phyloP scores from a whole-genome alignment of 2,113 vertebrate genomes.

The Hydrolagus affinis region DNA sequence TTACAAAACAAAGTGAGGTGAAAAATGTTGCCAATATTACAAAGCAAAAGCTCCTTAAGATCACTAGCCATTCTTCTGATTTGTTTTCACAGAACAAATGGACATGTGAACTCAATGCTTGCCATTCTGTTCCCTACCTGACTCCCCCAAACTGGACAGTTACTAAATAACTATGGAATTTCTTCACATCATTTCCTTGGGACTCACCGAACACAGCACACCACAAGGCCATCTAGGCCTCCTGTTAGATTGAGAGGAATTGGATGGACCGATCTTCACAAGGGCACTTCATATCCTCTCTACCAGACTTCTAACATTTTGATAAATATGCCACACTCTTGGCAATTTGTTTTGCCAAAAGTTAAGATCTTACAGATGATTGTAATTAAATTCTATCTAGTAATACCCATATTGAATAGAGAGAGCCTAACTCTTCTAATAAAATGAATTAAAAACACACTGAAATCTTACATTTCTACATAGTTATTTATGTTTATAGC shows the following conservation, averaged over 20 bases:
- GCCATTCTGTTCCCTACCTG: no score
- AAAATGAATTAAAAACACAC: slow-evolving; percentile 26
- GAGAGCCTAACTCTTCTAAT: not conserved
- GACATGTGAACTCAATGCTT: no score
- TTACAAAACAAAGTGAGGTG: no score
- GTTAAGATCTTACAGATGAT: slow-evolving; percentile 5
- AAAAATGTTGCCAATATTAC: no score
- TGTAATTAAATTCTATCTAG: slow-evolving; percentile 10
- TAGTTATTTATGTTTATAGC: not conserved
- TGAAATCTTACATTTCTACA: slow-evolving; percentile 7
- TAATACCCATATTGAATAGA: slow-evolving; percentile 2
- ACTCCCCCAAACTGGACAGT: no score
- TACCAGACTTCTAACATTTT: not conserved
- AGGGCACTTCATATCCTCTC: not conserved
- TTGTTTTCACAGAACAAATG: no score
- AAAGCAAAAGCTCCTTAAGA: no score
- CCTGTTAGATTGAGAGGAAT: not conserved
- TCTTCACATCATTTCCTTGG: no score
- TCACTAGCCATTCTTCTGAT: no score
- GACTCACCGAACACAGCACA: no score
- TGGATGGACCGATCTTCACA: not conserved
- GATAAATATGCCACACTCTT: no score
- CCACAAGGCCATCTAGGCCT: not conserved
- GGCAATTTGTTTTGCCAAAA: not conserved
- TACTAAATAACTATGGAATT: no score